These are phyloP conservation scores for Crenuchus spilurus DNA, from an alignment of 2,797 vertebrate genomes.

Conservation along the genomic window DNA sequence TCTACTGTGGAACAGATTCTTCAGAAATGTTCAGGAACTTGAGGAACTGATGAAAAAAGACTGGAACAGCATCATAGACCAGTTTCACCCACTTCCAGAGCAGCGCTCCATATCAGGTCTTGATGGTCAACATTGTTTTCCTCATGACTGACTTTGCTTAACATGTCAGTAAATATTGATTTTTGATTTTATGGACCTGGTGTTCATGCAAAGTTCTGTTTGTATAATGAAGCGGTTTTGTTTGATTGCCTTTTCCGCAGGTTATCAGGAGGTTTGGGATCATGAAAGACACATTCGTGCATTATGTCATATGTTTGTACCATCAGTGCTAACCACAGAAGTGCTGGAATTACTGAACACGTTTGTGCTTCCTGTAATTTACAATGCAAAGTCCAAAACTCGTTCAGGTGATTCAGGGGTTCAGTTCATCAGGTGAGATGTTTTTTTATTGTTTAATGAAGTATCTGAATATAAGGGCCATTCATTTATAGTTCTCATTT, in stretches of 20 bases:
- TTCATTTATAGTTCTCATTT: background rate
- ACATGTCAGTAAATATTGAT: background rate
- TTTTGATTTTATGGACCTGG: background rate
- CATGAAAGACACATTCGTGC: conserved; percentile 55
- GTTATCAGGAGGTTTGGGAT: conserved; percentile 53
- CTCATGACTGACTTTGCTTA: background rate
- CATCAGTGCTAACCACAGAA: conserved; percentile 51
- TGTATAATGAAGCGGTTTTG: background rate
- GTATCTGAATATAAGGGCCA: too few species aligned
- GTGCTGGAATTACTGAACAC: conserved; percentile 58
- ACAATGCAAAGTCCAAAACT: conserved; percentile 13
- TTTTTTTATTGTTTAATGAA: background rate
- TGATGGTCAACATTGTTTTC: conserved; percentile 2
- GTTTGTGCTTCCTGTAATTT: conserved; percentile 46
- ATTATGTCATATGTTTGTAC: conserved; percentile 58
- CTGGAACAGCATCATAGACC: conserved; percentile 60
- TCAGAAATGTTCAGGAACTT: conserved; percentile 54
- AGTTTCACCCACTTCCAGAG: conserved; percentile 50
- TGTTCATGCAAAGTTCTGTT: background rate
- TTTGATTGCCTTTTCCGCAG: conserved; percentile 40
- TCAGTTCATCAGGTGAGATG: conserved; percentile 49
- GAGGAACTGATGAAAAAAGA: conserved; percentile 59
- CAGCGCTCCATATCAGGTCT: conserved; percentile 47
- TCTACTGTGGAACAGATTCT: conserved; percentile 45
- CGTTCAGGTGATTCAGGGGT: conserved; percentile 3